Evolutionary conservation across 2,888 invertebrate genomes (phyloP).

Genomic region (Melikaiella ostensackeni): DNA sequence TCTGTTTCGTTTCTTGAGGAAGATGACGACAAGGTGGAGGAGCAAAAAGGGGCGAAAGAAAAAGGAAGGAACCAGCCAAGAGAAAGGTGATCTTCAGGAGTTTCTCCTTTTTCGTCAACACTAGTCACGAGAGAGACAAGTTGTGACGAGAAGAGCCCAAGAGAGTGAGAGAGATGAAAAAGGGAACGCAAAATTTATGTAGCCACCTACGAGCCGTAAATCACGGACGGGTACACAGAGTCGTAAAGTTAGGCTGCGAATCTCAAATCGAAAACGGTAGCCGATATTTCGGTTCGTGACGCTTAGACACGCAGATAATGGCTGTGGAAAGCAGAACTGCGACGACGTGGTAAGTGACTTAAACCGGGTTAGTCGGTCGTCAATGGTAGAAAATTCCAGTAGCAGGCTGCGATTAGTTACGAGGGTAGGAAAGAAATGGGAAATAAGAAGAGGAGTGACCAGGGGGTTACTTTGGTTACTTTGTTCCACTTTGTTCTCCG

Average conservation of each 20-base stretch:
- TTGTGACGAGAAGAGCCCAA: background rate
- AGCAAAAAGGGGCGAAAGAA: slow-evolving; percentile 23
- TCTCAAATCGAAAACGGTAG: slow-evolving; percentile 57
- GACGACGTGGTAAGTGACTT: slow-evolving; percentile 51
- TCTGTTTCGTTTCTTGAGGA: slow-evolving; percentile 44
- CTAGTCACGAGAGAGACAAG: slow-evolving; percentile 34
- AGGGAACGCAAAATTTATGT: slow-evolving; percentile 7
- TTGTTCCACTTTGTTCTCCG: slow-evolving; percentile 3
- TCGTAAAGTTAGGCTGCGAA: slow-evolving; percentile 47
- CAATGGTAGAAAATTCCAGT: slow-evolving; percentile 65
- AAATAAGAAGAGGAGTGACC: slow-evolving; percentile 8
- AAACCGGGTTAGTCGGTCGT: slow-evolving; percentile 73
- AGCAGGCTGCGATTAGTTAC: slow-evolving; percentile 70
- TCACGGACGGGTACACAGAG: slow-evolving; percentile 50
- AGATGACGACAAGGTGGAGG: slow-evolving; percentile 41
- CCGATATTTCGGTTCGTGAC: slow-evolving; percentile 49
- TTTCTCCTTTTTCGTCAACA: slow-evolving; percentile 37
- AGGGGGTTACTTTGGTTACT: slow-evolving; percentile 10
- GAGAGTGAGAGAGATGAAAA: slow-evolving; percentile 37
- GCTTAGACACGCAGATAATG: slow-evolving; percentile 52
- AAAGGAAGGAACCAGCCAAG: slow-evolving; percentile 16
- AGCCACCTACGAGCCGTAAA: slow-evolving; percentile 65
- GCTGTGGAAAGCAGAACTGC: slow-evolving; percentile 51
- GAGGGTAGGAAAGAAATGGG: slow-evolving; percentile 50
- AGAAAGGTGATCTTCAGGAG: slow-evolving; percentile 44